phyloP scores from a whole-genome alignment of 92 coral and sea anemone genomes.

The Paramuricea clavata region DNA sequence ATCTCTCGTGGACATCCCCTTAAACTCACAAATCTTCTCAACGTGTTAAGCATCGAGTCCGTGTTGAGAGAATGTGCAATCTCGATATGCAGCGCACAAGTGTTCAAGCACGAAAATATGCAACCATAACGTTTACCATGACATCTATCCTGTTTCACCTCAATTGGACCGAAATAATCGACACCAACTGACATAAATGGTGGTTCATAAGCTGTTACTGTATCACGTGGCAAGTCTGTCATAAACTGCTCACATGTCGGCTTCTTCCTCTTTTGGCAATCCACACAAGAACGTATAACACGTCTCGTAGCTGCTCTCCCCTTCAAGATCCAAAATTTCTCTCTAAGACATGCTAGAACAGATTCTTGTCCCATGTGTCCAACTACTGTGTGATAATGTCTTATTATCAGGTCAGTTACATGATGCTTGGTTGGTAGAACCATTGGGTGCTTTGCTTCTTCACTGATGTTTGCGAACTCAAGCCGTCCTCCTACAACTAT shows the following conservation, averaged over 20 bases:
- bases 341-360: constrained; percentile 52
- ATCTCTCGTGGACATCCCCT: constrained; percentile 44
- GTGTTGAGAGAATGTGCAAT: constrained; percentile 33
- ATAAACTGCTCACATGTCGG: constrained; percentile 63
- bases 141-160: constrained; percentile 70
- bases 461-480: constrained; percentile 19
- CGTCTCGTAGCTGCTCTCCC: constrained; percentile 66
- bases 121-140: constrained; percentile 59
- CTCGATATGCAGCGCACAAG: constrained; percentile 44
- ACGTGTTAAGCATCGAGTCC: constrained; percentile 42
- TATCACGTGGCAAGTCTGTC: constrained; percentile 68
- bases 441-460: constrained; percentile 42
- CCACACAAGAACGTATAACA: constrained; percentile 57
- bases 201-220: constrained; percentile 60
- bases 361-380: constrained; percentile 68
- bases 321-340: constrained; percentile 66
- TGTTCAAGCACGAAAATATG: constrained; percentile 53
- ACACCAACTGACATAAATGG: constrained; percentile 67
- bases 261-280: constrained; percentile 57
- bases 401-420: constrained; percentile 53
- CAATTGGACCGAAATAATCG: constrained; percentile 75
- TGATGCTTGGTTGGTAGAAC: constrained; percentile 56
- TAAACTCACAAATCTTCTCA: constrained; percentile 22
- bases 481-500: constrained; percentile 64
- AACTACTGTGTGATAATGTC: constrained; percentile 22